Evolutionary conservation across 2,113 vertebrate species (phyloP), one percentile per base, ranked within the genome.

Genomic region (Podocnemis expansa): DNA sequence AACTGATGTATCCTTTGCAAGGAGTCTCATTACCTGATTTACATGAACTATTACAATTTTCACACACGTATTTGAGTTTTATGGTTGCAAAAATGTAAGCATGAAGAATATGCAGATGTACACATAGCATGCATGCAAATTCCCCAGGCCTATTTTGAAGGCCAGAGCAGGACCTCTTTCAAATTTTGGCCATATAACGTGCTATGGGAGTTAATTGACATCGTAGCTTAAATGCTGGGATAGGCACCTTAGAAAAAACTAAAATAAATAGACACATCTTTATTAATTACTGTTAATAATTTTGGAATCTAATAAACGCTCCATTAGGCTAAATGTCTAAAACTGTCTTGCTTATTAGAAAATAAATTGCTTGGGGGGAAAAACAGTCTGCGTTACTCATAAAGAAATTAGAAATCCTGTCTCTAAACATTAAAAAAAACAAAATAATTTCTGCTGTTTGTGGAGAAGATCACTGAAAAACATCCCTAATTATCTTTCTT

Each of bases 121-220:
- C 2, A 27, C 1, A 2, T 58, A 19, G 2, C 73, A 5, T 58
- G 10, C 22, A 11, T 82, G 47, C 1, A 1, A 56, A 2, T 38
- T 38, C 49, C n/a, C 22, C 29, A 17, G 41, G 31, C 16, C 24
- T 8, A 7, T 29, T 63, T 41, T 56, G 47, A 70, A 38, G 31
- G 21, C 70, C 55, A 58, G 25, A 76, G 25, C 41, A 45, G 41
- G 22, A 9, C 82, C 11, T 38, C 34, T 80, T 82, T 63, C 19
- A 4, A 34, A 4, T 5, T 27, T 52, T 51, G 78, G 9, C 24
- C n/a, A 7, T 9, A 24, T 21, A 49, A 13, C 3, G 22, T 2
- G 2, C 5, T 80, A 2, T 9, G 27, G 9, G 9, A 3, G 45
- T 89, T 89, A 56, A 24, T 29, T 34, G 75, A 3, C 7, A n/a